Conservation (phyloP, 2,113 vertebrate species). For the Felis chaus region DNA sequence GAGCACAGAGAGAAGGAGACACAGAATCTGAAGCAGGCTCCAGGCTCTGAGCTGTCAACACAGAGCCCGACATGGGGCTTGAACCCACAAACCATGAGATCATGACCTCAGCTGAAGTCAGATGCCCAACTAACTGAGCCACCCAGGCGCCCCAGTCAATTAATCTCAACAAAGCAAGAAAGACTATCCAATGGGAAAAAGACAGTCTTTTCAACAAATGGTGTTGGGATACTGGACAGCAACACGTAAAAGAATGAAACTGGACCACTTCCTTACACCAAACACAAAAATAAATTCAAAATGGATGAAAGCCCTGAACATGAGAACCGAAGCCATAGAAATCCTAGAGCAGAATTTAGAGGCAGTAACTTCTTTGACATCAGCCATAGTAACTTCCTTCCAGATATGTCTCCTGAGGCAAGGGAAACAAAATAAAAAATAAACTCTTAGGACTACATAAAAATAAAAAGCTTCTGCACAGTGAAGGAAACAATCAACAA, state of each 20-base stretch:
- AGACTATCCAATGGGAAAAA: too few relatives aligned
- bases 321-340: background rate
- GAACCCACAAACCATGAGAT: too few relatives aligned
- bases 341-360: background rate
- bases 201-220: background rate
- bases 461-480: background rate
- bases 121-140: too few relatives aligned
- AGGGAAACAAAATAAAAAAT: background rate
- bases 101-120: too few relatives aligned
- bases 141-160: too few relatives aligned
- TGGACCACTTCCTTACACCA: background rate
- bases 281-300: background rate
- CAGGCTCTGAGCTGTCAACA: too few relatives aligned
- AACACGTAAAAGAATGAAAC: background rate
- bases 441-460: background rate
- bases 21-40: too few relatives aligned
- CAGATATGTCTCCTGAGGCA: background rate
- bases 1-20: too few relatives aligned
- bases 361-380: background rate
- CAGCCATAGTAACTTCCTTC: background rate
- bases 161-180: too few relatives aligned
- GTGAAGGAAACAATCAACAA: too few relatives aligned
- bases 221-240: background rate
- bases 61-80: too few relatives aligned
- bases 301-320: background rate